Evolutionary conservation across 2,888 invertebrate species (phyloP), one percentile per base, ranked within the genome.

Genomic region (Criorhina ranunculi): DNA sequence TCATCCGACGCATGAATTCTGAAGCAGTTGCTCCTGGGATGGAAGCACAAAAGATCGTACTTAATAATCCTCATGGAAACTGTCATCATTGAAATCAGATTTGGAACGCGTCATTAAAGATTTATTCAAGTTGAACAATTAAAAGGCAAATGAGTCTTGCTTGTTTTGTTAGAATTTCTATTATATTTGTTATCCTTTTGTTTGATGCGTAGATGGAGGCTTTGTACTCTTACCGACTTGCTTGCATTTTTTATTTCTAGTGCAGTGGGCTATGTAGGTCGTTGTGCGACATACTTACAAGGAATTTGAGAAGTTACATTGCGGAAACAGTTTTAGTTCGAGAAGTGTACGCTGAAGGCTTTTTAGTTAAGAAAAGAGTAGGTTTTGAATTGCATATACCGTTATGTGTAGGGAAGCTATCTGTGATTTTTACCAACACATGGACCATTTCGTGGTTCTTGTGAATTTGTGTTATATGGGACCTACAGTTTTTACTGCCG

Each of bases 51-150:
- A n/a, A 29, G 8, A 29, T 29, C 29, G 2, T 15, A 35, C 11
- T 19, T 5, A 55, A 55, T 33, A 55, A 35, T 17, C 17, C 35
- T 11, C 31, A 33, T 7, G 51, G 51, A 51, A 31, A 29, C 15
- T 12, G 7, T 12, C 51, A 51, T 53, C 31, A 31, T 53, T n/a
- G 31, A 31, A 31, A 31, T 31, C 31, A 31, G 15, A 53, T 33
- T 53, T 53, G 15, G 53, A 53, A 53, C 31, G 31, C 31, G 8
- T 31, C 53, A 31, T 53, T 31, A 12, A 53, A 31, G 29, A 31
- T 15, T 53, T 31, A 31, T 53, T 53, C 53, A 31, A 31, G 53
- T 31, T 12, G 15, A 53, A 53, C 31, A 53, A 53, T 53, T 15
- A n/a, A 15, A 4, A 15, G 29, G 8, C 7, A 31, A 8, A 12